A percentile compares a stretch with the other conserved stretches of the same genome.
phyloP scores from a whole-genome alignment of 2,113 vertebrate genomes.

The Nymphicus hollandicus region DNA sequence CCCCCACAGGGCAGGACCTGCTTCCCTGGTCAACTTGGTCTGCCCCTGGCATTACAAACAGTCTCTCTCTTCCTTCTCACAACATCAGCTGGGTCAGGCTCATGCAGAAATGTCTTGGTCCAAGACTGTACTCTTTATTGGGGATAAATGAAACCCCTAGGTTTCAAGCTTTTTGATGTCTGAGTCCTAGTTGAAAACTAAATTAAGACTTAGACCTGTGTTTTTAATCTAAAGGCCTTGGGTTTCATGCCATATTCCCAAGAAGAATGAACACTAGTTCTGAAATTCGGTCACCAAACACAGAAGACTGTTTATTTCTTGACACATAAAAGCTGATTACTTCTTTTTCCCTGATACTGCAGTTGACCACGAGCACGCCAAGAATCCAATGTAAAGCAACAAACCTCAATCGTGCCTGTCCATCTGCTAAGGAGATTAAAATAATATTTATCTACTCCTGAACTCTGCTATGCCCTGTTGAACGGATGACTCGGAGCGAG shows the following conservation, averaged over 20 bases:
- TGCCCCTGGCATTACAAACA: background rate
- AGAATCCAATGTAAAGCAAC: background rate
- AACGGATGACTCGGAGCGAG: background rate
- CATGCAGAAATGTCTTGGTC: background rate
- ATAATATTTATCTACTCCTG: background rate
- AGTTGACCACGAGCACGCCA: background rate
- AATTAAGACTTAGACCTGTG: background rate
- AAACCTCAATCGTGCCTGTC: background rate
- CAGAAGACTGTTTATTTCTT: background rate
- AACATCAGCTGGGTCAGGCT: background rate
- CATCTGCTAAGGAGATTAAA: background rate
- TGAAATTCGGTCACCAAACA: background rate
- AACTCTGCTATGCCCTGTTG: background rate
- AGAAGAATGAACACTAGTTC: background rate
- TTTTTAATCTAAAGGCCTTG: background rate
- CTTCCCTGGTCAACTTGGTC: background rate
- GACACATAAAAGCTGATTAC: accelerated
- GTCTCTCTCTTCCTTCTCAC: background rate
- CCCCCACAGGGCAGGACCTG: background rate
- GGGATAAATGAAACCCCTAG: background rate
- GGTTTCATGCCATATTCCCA: background rate
- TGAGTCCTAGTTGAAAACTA: background rate
- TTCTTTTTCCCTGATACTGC: background rate
- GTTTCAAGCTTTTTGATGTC: background rate
- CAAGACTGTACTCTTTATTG: background rate